These are phyloP conservation scores for Parambassis ranga DNA, from an alignment of 2,797 vertebrate genomes.

Conservation along the genomic window DNA sequence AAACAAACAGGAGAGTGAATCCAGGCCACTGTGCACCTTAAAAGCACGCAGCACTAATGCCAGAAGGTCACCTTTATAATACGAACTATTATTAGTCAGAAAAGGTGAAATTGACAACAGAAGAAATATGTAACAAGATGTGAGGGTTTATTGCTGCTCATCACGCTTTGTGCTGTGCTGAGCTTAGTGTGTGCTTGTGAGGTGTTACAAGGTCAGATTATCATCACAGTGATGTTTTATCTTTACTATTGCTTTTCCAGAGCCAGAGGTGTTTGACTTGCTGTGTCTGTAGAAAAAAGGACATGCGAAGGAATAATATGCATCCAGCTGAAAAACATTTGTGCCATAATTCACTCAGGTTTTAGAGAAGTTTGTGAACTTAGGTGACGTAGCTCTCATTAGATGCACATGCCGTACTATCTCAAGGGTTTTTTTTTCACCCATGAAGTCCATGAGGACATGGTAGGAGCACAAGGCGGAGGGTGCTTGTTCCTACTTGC, in stretches of 20 bases:
- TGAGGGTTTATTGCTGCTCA: background rate
- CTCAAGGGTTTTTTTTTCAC: no score
- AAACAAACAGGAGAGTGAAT: slow-evolving; percentile 26
- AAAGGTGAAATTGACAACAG: slow-evolving; percentile 32
- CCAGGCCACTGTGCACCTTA: background rate
- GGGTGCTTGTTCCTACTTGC: no score
- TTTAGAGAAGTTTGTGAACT: no score
- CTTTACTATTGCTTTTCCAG: background rate
- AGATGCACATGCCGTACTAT: no score
- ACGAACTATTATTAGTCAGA: background rate
- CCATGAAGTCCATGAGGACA: no score
- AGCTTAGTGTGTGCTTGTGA: background rate
- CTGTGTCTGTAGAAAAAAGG: background rate
- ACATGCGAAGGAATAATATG: background rate
- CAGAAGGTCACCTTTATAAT: slow-evolving; percentile 13
- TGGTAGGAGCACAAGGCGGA: no score
- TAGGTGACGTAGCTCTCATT: no score
- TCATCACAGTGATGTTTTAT: background rate
- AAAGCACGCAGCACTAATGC: no score
- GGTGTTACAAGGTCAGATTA: slow-evolving; percentile 5
- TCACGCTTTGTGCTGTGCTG: background rate
- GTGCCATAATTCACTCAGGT: background rate
- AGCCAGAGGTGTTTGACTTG: background rate
- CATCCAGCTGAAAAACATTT: background rate
- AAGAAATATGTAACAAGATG: background rate